phyloP scores from a whole-genome alignment of 1,140 invertebrate species.

The Bombus haemorrhoidalis region DNA sequence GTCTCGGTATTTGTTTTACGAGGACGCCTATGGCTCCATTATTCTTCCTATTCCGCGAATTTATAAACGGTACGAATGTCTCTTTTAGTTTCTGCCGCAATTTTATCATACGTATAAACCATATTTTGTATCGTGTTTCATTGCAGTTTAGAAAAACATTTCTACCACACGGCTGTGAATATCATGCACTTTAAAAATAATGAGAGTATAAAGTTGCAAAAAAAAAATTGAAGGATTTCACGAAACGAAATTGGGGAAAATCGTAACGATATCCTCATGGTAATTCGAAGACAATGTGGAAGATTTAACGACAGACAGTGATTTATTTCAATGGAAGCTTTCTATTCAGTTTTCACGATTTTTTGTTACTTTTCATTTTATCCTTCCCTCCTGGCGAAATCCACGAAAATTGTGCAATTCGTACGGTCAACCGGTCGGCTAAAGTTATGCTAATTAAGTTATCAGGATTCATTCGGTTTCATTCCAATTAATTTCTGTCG shows the following conservation, averaged over 20 bases:
- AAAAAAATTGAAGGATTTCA: background rate
- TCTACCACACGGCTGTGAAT: no score
- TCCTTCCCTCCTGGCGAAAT: background rate
- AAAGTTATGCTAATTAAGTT: conserved; percentile 29
- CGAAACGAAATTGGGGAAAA: background rate
- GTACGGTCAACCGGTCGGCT: background rate
- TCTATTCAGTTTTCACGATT: conserved; percentile 27
- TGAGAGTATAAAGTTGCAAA: background rate
- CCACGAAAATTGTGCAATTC: conserved; percentile 23
- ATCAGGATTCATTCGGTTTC: conserved; percentile 13
- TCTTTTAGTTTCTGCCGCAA: background rate
- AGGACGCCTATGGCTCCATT: conserved; percentile 16
- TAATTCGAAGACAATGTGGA: background rate
- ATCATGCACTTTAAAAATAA: background rate
- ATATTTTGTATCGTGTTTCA: background rate
- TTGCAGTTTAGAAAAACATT: conserved; percentile 7
- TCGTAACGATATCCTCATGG: background rate
- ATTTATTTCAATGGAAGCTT: conserved; percentile 17
- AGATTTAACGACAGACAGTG: background rate
- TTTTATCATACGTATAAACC: background rate
- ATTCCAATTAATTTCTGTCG: conserved; percentile 18
- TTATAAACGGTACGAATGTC: background rate
- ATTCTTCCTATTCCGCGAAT: conserved; percentile 34
- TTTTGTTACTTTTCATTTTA: background rate
- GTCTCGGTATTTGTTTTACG: conserved; percentile 29